These are phyloP conservation scores for Watersipora subatra DNA, from an alignment of 1,140 invertebrate species.

Conservation along the genomic window DNA sequence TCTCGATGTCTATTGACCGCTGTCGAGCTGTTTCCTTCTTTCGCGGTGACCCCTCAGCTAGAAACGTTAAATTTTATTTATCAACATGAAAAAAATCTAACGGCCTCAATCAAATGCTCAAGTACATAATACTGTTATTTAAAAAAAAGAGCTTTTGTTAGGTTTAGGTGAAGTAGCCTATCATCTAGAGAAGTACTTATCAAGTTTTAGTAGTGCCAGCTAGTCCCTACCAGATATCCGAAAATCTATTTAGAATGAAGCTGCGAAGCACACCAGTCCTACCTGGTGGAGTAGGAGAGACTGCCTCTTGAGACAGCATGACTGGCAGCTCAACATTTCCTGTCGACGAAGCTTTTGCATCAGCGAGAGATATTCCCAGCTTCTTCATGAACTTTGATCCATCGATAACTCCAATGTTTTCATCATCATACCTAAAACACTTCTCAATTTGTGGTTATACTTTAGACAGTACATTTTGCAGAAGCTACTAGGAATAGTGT, in stretches of 20 bases:
- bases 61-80: not conserved
- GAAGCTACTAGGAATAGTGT: no score
- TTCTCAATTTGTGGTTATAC: no score
- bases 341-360: not conserved
- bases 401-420: conserved; percentile 23
- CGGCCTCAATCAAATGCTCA: not conserved
- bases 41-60: conserved; percentile 17
- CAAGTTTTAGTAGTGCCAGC: no score
- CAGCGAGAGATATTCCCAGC: conserved; percentile 24
- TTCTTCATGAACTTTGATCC: conserved; percentile 25
- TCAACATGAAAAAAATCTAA: no score
- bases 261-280: no score
- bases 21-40: conserved; percentile 27
- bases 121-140: not conserved
- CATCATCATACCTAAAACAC: conserved; percentile 26
- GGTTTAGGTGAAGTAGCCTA: no score
- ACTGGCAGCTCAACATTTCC: not conserved
- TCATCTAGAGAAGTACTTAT: no score
- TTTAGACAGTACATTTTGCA: no score
- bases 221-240: no score
- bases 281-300: not conserved
- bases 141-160: no score
- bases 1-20: conserved; percentile 31
- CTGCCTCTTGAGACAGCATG: not conserved
- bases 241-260: no score